A percentile compares a stretch with the other conserved stretches of the same genome.
These are phyloP conservation scores for Atractosteus spatula DNA, from an alignment of 2,113 vertebrate species.

Conservation along the genomic window DNA sequence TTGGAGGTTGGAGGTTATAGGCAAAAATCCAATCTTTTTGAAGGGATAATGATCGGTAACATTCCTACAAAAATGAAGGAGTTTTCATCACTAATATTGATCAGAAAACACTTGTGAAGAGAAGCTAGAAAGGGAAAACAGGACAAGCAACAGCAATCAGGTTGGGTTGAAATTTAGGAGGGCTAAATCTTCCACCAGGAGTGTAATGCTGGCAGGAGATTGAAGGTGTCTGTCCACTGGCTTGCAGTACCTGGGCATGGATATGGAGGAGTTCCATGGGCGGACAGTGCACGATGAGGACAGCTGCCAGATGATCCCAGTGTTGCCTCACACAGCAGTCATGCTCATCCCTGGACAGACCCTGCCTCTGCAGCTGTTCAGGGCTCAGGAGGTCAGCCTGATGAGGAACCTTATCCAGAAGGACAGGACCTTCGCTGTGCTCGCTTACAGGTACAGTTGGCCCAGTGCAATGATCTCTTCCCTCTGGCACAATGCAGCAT, in stretches of 20 bases:
- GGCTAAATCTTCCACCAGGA: no score
- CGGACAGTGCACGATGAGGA: constrained; percentile 91
- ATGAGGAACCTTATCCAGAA: constrained; percentile 88
- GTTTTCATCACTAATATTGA: no score
- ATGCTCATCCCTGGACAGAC: constrained; percentile 95
- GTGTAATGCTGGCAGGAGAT: neutral
- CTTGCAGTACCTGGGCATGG: constrained; percentile 85
- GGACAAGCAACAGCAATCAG: no score
- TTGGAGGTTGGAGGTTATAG: no score
- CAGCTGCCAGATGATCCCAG: constrained; percentile 88
- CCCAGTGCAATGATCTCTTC: neutral
- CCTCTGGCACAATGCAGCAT: no score
- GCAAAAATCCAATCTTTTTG: no score
- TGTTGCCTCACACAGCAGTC: constrained; percentile 83
- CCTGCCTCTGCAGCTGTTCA: constrained; percentile 89
- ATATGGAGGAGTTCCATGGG: constrained; percentile 98
- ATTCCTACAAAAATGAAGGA: no score
- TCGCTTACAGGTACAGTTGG: constrained; percentile 82
- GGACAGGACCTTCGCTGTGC: constrained; percentile 94
- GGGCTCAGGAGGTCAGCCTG: constrained; percentile 96
- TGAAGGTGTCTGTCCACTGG: neutral
- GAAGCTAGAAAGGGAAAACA: no score
- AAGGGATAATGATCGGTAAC: no score
- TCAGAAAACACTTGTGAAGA: no score
- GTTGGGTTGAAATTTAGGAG: no score